phyloP scores from a whole-genome alignment of 1,140 invertebrate genomes.

The Drosophila nebulosa region DNA sequence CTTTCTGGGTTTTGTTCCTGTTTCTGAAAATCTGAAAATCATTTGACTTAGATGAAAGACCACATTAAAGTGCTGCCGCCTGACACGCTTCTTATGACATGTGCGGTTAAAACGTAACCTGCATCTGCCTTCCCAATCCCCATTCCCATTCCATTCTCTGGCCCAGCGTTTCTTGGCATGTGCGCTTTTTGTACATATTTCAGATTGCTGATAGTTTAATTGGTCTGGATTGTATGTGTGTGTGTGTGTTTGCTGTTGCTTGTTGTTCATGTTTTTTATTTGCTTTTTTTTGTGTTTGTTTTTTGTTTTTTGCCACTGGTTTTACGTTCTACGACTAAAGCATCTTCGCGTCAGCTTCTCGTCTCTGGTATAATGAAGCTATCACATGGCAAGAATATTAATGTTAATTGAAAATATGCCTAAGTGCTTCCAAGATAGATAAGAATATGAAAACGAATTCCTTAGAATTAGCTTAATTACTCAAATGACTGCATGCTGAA shows the following conservation, averaged over 20 bases:
- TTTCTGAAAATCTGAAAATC: constrained; percentile 49
- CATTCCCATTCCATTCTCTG: neutral
- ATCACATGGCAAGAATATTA: constrained; percentile 54
- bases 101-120: constrained; percentile 39
- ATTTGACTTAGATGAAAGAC: constrained; percentile 35
- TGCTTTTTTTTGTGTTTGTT: constrained; percentile 5
- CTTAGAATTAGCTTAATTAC: constrained; percentile 26
- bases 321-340: constrained; percentile 29
- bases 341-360: neutral
- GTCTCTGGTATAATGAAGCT: constrained; percentile 57
- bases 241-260: constrained; percentile 6
- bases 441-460: constrained; percentile 6
- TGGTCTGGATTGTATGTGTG: constrained; percentile 57
- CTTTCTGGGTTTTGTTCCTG: constrained; percentile 7
- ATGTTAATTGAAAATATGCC: constrained; percentile 53
- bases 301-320: constrained; percentile 46
- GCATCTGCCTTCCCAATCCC: constrained; percentile 14
- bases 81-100: constrained; percentile 72
- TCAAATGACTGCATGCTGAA: neutral
- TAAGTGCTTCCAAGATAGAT: constrained; percentile 15
- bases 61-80: constrained; percentile 70
- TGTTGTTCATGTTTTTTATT: constrained; percentile 25
- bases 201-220: constrained; percentile 73
- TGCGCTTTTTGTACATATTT: constrained; percentile 45
- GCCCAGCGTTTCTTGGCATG: constrained; percentile 40